Evolutionary conservation across 2,888 invertebrate species (phyloP).

Genomic region (Lepeophtheirus nordmannii): DNA sequence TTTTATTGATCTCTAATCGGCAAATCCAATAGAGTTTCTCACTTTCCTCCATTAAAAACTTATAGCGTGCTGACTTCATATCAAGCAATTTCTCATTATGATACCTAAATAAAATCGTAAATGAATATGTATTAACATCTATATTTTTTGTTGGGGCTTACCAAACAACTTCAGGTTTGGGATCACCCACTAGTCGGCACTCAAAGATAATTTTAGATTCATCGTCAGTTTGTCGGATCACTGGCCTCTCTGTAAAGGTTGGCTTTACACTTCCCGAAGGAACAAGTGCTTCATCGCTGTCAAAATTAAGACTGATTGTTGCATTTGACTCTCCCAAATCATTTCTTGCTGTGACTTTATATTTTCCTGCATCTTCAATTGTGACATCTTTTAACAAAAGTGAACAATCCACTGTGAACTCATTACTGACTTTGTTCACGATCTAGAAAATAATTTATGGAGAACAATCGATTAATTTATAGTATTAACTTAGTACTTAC

Average conservation of each 20-base stretch:
- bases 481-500: conserved; percentile 38
- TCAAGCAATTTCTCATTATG: conserved; percentile 51
- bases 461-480: background rate
- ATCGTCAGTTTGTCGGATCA: conserved; percentile 90
- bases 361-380: conserved; percentile 87
- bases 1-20: conserved; percentile 67
- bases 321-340: conserved; percentile 94
- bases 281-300: conserved; percentile 90
- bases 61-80: conserved; percentile 64
- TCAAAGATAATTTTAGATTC: conserved; percentile 88
- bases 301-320: conserved; percentile 90
- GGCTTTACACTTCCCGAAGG: conserved; percentile 88
- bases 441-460: conserved; percentile 43
- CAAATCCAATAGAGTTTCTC: conserved; percentile 83
- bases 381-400: conserved; percentile 22
- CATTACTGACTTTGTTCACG: conserved; percentile 74
- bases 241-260: conserved; percentile 91
- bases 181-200: conserved; percentile 63
- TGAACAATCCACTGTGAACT: conserved; percentile 33
- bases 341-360: conserved; percentile 91
- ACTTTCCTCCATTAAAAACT: conserved; percentile 58
- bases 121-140: background rate
- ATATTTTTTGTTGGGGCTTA: background rate
- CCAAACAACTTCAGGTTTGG: conserved; percentile 20
- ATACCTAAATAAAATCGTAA: conserved; percentile 35